phyloP scores from a whole-genome alignment of 2,113 vertebrate species.

The Himantopus leucocephalus region DNA sequence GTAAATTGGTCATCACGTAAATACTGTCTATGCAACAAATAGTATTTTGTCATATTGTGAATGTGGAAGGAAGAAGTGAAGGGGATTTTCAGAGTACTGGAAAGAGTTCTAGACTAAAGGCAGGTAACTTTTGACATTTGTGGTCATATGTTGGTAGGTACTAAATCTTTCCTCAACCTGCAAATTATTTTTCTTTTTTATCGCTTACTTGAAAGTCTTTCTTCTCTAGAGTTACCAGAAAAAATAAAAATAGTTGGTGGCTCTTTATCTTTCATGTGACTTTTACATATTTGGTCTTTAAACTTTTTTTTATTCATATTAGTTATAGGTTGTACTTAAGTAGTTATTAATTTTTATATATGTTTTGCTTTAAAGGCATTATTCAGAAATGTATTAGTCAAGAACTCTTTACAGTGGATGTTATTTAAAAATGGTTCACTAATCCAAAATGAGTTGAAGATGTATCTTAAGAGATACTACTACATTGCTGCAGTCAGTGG shows the following conservation, averaged over 20 bases:
- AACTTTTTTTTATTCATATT: background rate
- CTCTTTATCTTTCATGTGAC: background rate
- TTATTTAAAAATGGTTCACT: background rate
- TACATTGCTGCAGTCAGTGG: background rate
- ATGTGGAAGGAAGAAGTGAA: background rate
- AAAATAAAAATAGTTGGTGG: background rate
- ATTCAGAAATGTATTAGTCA: background rate
- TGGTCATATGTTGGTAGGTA: background rate
- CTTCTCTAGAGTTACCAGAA: background rate
- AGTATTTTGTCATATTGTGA: background rate
- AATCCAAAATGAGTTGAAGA: background rate
- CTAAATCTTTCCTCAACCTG: background rate
- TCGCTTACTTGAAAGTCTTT: background rate
- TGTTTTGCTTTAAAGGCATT: background rate
- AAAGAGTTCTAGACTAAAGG: background rate
- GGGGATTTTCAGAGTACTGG: background rate
- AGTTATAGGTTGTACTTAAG: background rate
- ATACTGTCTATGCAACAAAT: background rate
- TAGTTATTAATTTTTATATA: background rate
- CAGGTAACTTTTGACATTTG: background rate
- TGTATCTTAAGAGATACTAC: background rate
- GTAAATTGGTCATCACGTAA: background rate
- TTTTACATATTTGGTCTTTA: background rate
- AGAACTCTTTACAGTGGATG: background rate
- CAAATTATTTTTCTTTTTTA: background rate